A percentile compares a stretch with the other conserved stretches of the same genome.
phyloP scores from a whole-genome alignment of 2,113 vertebrate genomes.

The Tyrannus savana region DNA sequence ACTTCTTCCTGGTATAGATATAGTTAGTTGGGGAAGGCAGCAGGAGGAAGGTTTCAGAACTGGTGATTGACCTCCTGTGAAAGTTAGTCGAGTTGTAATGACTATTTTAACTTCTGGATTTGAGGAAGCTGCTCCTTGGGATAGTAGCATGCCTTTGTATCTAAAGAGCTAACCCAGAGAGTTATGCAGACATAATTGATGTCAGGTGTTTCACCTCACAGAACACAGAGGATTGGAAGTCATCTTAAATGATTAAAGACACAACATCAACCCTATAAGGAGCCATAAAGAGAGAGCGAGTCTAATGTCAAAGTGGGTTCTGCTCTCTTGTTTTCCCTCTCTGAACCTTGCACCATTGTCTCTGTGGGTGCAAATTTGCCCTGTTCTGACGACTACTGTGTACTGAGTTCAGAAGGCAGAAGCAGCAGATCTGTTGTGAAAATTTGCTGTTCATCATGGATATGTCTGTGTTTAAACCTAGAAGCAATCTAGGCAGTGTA shows the following conservation, averaged over 20 bases:
- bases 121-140: background rate
- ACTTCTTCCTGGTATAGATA: background rate
- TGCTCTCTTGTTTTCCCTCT: background rate
- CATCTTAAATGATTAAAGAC: background rate
- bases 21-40: background rate
- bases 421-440: background rate
- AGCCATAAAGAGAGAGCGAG: background rate
- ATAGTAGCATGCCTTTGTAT: background rate
- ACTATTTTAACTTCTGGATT: background rate
- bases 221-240: background rate
- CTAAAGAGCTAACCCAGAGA: background rate
- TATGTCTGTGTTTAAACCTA: background rate
- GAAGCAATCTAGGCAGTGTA: background rate
- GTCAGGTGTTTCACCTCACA: background rate
- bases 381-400: background rate
- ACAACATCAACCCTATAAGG: background rate
- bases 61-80: background rate
- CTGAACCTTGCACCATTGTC: background rate
- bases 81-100: background rate
- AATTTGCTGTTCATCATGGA: background rate
- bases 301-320: background rate
- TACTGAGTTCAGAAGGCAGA: background rate
- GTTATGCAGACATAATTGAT: background rate
- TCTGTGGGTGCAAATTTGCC: background rate
- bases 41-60: background rate